These are phyloP conservation scores for Alouatta palliata DNA, from an alignment of 2,113 vertebrate genomes.

Conservation along the genomic window DNA sequence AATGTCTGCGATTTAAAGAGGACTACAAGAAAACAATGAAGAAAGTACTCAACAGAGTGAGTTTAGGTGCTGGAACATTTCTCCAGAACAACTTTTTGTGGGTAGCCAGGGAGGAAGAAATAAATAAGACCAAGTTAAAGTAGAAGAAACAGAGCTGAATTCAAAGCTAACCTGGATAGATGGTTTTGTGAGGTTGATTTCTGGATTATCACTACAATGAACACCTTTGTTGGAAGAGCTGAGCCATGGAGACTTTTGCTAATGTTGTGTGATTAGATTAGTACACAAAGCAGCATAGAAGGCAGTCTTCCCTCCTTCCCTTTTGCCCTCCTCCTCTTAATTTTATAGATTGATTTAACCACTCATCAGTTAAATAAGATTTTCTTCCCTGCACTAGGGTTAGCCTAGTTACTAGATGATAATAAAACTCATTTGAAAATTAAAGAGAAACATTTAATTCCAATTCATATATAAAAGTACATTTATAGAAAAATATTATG, in stretches of 20 bases:
- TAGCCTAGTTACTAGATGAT: not conserved
- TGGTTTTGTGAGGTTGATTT: not conserved
- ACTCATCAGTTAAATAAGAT: not conserved
- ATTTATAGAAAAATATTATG: not conserved
- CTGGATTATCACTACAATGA: not conserved
- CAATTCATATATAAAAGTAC: not conserved
- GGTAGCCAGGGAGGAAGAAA: not conserved
- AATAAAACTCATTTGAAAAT: conserved; percentile 31
- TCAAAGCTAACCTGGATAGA: not conserved
- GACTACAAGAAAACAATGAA: not conserved
- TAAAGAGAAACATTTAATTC: not conserved
- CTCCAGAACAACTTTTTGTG: not conserved
- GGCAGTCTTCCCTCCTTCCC: not conserved
- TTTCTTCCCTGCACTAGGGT: not conserved
- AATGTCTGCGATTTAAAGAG: not conserved
- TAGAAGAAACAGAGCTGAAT: not conserved
- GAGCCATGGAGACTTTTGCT: not conserved
- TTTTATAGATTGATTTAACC: not conserved
- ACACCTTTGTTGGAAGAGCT: not conserved
- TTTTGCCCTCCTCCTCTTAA: not conserved
- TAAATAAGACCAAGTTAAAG: not conserved
- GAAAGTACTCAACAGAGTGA: not conserved
- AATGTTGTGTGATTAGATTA: not conserved
- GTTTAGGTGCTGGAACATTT: not conserved
- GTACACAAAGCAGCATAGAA: not conserved